phyloP scores from a whole-genome alignment of 2,888 invertebrate genomes.

The Melanchra persicariae region DNA sequence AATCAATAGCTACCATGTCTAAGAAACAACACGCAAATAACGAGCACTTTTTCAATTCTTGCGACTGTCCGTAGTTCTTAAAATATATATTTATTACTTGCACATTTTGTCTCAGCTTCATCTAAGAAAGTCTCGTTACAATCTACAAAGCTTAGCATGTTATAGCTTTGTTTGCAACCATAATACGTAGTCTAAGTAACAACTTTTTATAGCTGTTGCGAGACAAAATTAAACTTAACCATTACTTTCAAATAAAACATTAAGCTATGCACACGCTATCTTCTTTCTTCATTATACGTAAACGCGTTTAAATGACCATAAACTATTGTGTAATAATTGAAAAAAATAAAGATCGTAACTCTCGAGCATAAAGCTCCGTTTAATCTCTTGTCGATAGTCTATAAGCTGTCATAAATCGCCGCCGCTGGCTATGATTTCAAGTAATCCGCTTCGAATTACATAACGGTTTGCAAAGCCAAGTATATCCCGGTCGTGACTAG shows the following conservation, averaged over 20 bases:
- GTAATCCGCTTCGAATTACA: conserved; percentile 77
- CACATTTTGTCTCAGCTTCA: background rate
- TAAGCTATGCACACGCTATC: background rate
- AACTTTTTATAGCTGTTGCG: conserved; percentile 10
- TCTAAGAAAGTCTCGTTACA: conserved; percentile 1
- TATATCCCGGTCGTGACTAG: conserved; percentile 85
- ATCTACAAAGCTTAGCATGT: background rate
- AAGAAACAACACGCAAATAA: conserved; percentile 26
- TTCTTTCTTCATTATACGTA: conserved; percentile 25
- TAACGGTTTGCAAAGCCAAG: conserved; percentile 73
- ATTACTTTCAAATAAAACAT: conserved; percentile 30
- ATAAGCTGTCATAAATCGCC: conserved; percentile 80
- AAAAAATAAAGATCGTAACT: conserved; percentile 63
- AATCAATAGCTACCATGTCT: conserved; percentile 39
- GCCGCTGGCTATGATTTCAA: conserved; percentile 78
- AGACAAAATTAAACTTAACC: conserved; percentile 22
- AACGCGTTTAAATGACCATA: conserved; percentile 14
- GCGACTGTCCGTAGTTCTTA: background rate
- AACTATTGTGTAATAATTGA: conserved; percentile 57
- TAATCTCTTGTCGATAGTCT: conserved; percentile 62
- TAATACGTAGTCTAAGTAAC: conserved; percentile 10
- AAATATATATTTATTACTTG: background rate
- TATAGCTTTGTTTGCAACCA: conserved; percentile 8
- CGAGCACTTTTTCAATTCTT: conserved; percentile 3
- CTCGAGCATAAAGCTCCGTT: conserved; percentile 65